Evolutionary conservation across 2,797 vertebrate species (phyloP), one percentile per base, ranked within the genome.

Genomic region (Paguma larvata): DNA sequence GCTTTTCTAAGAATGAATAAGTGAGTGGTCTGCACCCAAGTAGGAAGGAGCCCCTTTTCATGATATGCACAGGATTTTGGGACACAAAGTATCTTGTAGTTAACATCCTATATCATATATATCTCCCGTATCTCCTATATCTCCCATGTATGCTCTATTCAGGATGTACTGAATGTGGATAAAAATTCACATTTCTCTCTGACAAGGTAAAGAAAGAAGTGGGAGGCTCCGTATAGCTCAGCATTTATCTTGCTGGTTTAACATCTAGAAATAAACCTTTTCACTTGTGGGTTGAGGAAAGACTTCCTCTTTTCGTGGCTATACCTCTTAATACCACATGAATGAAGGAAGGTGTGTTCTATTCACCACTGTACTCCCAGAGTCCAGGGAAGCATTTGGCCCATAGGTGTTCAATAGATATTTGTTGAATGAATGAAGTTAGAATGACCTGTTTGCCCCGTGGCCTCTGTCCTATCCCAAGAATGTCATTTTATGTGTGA

Each of bases 181-280:
- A 87, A 89, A 95, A 94, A 73, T 23, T 72, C 85, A 82, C 23
- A 44, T 84, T 88, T 73, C 27, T 56, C 46, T 88, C 72, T 96
- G 85, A 34, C 15, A 90, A 87, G n/a, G 34, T 80, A 48, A 85
- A 51, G 46, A 86, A 56, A 90, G 21, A 78, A 87, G 38, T 56
- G 56, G 30, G 32, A 79, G n/a, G 8, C 6, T 80, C 32, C 56
- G 78, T 87, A 34, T 70, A 89, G 68, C 46, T 38, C 13, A 88
- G 62, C 30, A 62, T 77, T 94, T 86, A 83, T 41, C 41, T 78
- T 48, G 46, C 34, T 85, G 62, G 62, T 82, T 97, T 89, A 72
- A 15, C 85, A n/a, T 70, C 41, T 94, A 23, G 9, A 87, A 91
- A 75, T 63, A 91, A 79, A 53, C 21, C 11, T 86, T 59, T 90